Percentiles rank a stretch among this genome's conserved stretches.
phyloP scores from a whole-genome alignment of 2,113 vertebrate species.

The Corydoras sp. region DNA sequence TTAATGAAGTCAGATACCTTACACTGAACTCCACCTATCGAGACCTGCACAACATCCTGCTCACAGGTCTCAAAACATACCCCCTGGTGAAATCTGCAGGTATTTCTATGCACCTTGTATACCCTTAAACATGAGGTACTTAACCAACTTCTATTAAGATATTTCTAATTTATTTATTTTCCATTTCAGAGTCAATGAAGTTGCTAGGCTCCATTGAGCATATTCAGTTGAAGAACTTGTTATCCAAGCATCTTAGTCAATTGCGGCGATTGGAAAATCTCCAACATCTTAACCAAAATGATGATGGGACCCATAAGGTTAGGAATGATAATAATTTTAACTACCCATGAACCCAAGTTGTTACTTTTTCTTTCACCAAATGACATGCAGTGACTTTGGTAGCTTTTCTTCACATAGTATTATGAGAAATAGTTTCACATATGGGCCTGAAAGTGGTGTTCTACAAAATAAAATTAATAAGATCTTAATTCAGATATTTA shows the following conservation, averaged over 20 bases:
- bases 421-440: too few species aligned
- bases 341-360: too few species aligned
- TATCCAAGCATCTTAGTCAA: constrained; percentile 49
- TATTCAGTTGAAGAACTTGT: constrained; percentile 64
- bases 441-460: too few species aligned
- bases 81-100: constrained; percentile 86
- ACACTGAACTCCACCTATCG: constrained; percentile 85
- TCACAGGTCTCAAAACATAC: constrained; percentile 76
- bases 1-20: constrained; percentile 80
- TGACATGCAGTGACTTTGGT: too few species aligned
- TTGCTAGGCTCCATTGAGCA: constrained; percentile 80
- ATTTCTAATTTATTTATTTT: too few species aligned
- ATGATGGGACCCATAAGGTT: constrained; percentile 33
- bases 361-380: too few species aligned
- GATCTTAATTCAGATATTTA: too few species aligned
- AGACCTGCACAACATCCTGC: constrained; percentile 79
- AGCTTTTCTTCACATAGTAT: too few species aligned
- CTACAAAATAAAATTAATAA: too few species aligned
- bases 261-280: constrained; percentile 54
- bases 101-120: constrained; percentile 54
- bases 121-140: not conserved
- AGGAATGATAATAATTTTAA: constrained; percentile 26
- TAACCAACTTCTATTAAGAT: not conserved
- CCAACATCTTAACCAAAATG: constrained; percentile 28
- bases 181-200: constrained; percentile 76